A percentile compares a stretch with the other conserved stretches of the same genome.
Conservation (phyloP, 2,888 invertebrate species). For the Cantharis flavilabris region DNA sequence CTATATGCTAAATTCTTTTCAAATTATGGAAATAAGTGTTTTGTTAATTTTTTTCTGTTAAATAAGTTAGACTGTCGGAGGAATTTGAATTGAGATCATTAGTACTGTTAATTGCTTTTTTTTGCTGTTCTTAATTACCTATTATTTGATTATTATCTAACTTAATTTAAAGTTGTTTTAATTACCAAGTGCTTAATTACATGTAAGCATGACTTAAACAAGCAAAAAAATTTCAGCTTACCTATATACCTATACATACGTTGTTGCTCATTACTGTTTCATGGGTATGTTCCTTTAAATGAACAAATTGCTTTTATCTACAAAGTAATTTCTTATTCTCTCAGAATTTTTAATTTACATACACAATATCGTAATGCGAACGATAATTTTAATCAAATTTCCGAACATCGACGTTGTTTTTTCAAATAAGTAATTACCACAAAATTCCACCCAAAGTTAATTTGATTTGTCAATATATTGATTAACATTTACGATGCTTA, state of each 20-base stretch:
- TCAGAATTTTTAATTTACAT: background rate
- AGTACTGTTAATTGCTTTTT: slow-evolving; percentile 3
- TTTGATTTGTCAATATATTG: background rate
- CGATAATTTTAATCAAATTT: background rate
- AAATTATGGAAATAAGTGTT: background rate
- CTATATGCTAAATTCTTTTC: background rate
- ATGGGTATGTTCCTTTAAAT: background rate
- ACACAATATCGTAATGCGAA: background rate
- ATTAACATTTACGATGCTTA: background rate
- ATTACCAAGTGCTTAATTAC: slow-evolving; percentile 4
- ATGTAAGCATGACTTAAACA: slow-evolving; percentile 1
- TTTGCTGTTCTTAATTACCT: slow-evolving; percentile 1
- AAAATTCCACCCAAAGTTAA: background rate
- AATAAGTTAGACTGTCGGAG: background rate
- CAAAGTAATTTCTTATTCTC: background rate
- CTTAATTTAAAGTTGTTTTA: slow-evolving; percentile 4
- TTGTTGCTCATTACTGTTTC: background rate
- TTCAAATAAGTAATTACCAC: background rate
- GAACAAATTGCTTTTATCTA: background rate
- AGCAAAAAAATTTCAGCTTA: background rate
- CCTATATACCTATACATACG: background rate
- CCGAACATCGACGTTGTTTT: background rate
- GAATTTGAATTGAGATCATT: slow-evolving; percentile 3
- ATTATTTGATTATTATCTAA: slow-evolving; percentile 2
- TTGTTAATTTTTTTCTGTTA: background rate